Conservation (phyloP, 53 echinoderm and acorn worm genomes). For the Arbacia lixula region DNA sequence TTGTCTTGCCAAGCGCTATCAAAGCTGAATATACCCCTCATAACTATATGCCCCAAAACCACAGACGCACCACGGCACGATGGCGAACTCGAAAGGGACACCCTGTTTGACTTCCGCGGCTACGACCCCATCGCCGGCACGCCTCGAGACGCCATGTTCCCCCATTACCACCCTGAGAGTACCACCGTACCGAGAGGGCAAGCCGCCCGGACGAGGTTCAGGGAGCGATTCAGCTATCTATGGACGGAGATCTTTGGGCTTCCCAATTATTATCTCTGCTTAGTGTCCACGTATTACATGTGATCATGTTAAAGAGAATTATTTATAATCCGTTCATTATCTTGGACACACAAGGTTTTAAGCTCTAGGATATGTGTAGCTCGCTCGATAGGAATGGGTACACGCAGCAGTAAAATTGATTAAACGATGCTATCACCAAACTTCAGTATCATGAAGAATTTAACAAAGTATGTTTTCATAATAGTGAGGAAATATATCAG, state of each 20-base stretch:
- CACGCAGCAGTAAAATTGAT: too few species aligned
- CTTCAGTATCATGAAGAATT: too few species aligned
- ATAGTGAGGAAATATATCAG: too few species aligned
- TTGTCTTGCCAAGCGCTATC: too few species aligned
- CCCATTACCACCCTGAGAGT: constrained; percentile 24
- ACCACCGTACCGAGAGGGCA: constrained; percentile 19
- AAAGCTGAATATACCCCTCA: not conserved
- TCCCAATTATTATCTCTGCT: constrained; percentile 24
- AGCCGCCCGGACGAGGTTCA: constrained; percentile 3
- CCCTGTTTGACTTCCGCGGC: constrained; percentile 17
- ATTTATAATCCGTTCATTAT: too few species aligned
- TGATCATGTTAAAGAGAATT: too few species aligned
- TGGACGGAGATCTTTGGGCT: constrained; percentile 5
- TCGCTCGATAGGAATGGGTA: too few species aligned
- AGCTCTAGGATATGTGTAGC: too few species aligned
- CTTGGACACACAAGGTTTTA: too few species aligned
- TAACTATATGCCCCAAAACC: not conserved
- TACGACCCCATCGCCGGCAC: constrained; percentile 41
- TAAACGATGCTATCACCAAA: too few species aligned
- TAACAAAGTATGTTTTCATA: too few species aligned
- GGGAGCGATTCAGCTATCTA: constrained; percentile 22
- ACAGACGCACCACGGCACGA: constrained; percentile 8
- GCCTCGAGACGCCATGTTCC: constrained; percentile 44
- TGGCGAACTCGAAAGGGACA: not conserved
- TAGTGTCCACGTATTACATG: constrained; percentile 9